These are phyloP conservation scores for Scaptomyza graminum DNA, from an alignment of 1,140 invertebrate species.

Conservation along the genomic window DNA sequence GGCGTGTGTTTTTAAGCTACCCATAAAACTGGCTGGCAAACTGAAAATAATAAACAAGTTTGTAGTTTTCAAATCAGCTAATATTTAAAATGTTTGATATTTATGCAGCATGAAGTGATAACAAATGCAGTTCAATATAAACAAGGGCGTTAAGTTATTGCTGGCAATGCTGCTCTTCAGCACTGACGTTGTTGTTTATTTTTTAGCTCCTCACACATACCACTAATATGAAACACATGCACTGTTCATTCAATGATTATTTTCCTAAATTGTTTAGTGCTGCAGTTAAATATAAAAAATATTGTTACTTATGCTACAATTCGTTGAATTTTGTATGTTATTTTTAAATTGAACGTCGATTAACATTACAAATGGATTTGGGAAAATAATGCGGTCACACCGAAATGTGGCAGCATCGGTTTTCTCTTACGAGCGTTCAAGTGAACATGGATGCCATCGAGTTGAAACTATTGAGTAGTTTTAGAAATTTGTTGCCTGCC, in stretches of 20 bases:
- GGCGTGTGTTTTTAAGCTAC: slow-evolving; percentile 8
- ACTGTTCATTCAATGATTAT: slow-evolving; percentile 15
- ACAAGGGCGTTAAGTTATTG: slow-evolving; percentile 55
- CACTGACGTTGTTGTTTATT: slow-evolving; percentile 72
- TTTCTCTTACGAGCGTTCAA: not conserved
- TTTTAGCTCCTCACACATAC: slow-evolving; percentile 56
- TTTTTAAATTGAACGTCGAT: too few relatives aligned
- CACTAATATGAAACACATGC: slow-evolving; percentile 17
- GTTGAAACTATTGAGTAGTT: not conserved
- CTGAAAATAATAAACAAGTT: not conserved
- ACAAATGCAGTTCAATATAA: slow-evolving; percentile 15
- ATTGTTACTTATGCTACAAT: too few relatives aligned
- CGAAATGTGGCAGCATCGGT: slow-evolving; percentile 10
- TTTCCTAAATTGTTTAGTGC: not conserved
- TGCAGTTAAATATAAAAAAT: too few relatives aligned
- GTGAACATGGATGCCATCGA: not conserved
- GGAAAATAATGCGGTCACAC: slow-evolving; percentile 17
- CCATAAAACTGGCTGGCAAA: slow-evolving; percentile 15
- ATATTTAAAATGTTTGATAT: not conserved
- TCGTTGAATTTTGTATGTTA: too few relatives aligned
- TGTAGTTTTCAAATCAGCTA: not conserved
- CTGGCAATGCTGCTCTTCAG: slow-evolving; percentile 64
- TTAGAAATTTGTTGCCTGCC: not conserved
- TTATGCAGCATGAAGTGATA: not conserved
- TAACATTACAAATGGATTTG: too few relatives aligned